Base-by-base conservation (phyloP, 2,797 vertebrate species). In the Catostomus latipinnis region DNA sequence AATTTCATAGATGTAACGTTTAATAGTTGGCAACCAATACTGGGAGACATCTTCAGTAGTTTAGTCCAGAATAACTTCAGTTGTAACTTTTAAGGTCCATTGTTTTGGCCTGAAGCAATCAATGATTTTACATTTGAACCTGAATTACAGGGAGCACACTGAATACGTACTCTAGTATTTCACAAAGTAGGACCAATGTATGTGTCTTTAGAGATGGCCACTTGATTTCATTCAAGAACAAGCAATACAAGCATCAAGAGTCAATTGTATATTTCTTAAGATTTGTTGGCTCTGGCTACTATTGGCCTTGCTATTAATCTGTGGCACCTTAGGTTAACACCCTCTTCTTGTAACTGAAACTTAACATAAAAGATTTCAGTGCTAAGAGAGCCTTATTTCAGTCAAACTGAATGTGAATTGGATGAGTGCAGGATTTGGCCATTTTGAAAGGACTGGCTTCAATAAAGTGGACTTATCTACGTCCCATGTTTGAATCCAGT, bases 361-460 rank as follows among this genome's bases (percentile, higher is more conserved):
- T 34, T 49, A 53, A 70, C 76, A 61, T 58, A 60, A 74, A 10
- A 10, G 66, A 72, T 65, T 75, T 84, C 82, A 80, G 82, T 76
- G 67, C 75, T 61, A 78, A 84, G 78, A 78, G 82, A 84, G 85
- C 85, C 85, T 86, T 86, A 86, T 67, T 84, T 84, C 82, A 86
- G 82, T 86, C 82, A 76, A 81, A 84, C 85, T 86, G 85, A 86
- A 83, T 84, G 85, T 84, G 78, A 86, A 76, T 78, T 84, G 75
- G 82, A 82, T 81, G 82, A 49, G 71, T 84, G 80, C 78, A 78
- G 78, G 78, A 81, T 81, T 73, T 81, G 83, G 85, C 78, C 83
- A 73, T 81, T 84, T 75, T 66, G 45, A 81, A 76, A 63, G 74
- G 53, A 78, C 78, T 67, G 82, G 69, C 52, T 78, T 79, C 46